A percentile compares a stretch with the other conserved stretches of the same genome.
phyloP scores from a whole-genome alignment of 30 jellyfish, hydroid and myxozoan genomes.

The Pelagia noctiluca region DNA sequence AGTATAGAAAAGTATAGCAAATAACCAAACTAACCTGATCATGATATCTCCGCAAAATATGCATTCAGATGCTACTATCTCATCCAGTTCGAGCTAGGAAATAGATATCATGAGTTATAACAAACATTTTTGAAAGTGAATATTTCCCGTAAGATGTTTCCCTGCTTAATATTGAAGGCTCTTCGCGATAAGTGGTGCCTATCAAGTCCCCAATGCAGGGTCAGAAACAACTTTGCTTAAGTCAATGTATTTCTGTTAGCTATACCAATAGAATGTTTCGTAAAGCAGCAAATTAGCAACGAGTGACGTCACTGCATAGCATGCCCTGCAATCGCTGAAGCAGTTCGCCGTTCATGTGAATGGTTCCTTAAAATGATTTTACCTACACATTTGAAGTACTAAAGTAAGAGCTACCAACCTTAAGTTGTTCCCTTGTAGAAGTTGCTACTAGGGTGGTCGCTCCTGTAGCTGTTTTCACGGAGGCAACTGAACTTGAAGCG shows the following conservation, averaged over 20 bases:
- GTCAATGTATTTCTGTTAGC: too few species aligned
- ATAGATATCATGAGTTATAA: not conserved
- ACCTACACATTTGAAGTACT: too few species aligned
- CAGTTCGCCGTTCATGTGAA: too few species aligned
- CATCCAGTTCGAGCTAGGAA: constrained; percentile 87
- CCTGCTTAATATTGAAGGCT: too few species aligned
- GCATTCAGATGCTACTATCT: constrained; percentile 94
- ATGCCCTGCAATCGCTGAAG: too few species aligned
- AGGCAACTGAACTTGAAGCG: constrained; percentile 41
- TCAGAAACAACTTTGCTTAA: not conserved
- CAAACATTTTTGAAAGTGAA: too few species aligned
- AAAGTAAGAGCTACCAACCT: constrained; percentile 18
- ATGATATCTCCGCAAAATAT: constrained; percentile 94
- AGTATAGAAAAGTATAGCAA: too few species aligned
- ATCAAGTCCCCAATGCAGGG: not conserved
- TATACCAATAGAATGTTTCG: too few species aligned
- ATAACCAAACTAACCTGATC: constrained; percentile 74
- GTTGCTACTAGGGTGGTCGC: constrained; percentile 15
- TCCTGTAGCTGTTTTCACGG: constrained; percentile 58
- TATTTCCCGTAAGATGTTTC: too few species aligned
- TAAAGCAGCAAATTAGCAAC: too few species aligned
- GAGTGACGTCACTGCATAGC: too few species aligned
- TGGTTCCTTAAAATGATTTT: too few species aligned
- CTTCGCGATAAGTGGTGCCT: not conserved
- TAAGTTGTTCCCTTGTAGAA: constrained; percentile 52